Conservation (phyloP, 2,888 invertebrate genomes). For the Plebejus anna region DNA sequence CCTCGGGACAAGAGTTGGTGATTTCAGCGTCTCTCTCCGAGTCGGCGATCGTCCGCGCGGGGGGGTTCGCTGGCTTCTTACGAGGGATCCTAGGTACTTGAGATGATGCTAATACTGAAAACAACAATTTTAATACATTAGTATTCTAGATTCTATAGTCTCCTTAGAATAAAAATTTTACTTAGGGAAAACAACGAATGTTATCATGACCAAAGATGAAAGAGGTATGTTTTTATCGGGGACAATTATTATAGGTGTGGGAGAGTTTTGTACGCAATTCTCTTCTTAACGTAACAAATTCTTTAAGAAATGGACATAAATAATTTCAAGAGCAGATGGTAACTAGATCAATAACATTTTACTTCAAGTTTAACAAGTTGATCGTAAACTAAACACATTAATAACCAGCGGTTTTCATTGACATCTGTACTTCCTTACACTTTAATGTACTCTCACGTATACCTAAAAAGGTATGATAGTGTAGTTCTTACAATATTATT, state of each 20-base stretch:
- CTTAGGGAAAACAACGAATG: not conserved
- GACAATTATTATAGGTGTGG: no score
- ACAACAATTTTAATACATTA: not conserved
- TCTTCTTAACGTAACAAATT: no score
- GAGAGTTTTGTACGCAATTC: no score
- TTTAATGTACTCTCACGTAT: not conserved
- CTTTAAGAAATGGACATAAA: not conserved
- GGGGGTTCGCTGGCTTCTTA: constrained; percentile 58
- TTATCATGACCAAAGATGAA: no score
- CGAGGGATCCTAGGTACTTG: constrained; percentile 51
- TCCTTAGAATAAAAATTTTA: not conserved
- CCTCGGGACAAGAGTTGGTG: constrained; percentile 87
- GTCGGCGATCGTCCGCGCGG: constrained; percentile 50
- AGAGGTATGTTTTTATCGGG: no score
- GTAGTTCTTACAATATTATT: not conserved
- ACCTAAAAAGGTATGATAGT: not conserved
- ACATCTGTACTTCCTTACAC: not conserved
- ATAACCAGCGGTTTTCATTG: constrained; percentile 23
- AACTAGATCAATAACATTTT: constrained; percentile 15
- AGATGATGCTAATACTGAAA: constrained; percentile 61
- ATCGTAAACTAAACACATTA: not conserved
- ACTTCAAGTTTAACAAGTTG: not conserved
- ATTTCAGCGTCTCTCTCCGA: constrained; percentile 74
- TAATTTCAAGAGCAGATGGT: not conserved
- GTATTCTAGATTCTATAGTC: not conserved